phyloP scores from a whole-genome alignment of 2,797 vertebrate genomes.

The Champsocephalus gunnari region DNA sequence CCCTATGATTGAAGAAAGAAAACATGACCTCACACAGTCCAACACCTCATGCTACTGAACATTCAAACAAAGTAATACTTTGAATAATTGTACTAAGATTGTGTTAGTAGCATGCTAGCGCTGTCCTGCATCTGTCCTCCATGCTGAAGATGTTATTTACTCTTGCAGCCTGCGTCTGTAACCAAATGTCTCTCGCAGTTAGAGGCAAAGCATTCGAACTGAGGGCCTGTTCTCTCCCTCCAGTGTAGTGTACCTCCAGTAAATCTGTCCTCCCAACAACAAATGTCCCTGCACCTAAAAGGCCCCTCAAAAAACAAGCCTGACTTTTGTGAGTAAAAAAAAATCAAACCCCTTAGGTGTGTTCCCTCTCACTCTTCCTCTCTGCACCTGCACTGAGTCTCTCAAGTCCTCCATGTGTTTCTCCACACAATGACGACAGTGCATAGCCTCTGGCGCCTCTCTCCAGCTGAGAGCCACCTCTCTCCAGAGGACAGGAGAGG shows the following conservation, averaged over 20 bases:
- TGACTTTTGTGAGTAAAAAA: slow-evolving; percentile 58
- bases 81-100: slow-evolving; percentile 19
- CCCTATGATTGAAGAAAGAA: slow-evolving; percentile 20
- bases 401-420: slow-evolving; percentile 81
- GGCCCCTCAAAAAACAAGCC: slow-evolving; percentile 69
- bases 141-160: slow-evolving; percentile 33
- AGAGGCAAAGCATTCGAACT: slow-evolving; percentile 49
- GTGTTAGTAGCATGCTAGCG: slow-evolving; percentile 8
- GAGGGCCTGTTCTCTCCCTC: slow-evolving; percentile 44
- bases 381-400: slow-evolving; percentile 81
- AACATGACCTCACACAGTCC: slow-evolving; percentile 33
- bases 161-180: slow-evolving; percentile 46
- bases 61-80: slow-evolving; percentile 11
- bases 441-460: slow-evolving; percentile 78
- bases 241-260: slow-evolving; percentile 61
- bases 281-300: slow-evolving; percentile 71
- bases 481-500: slow-evolving; percentile 81
- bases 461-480: slow-evolving; percentile 86
- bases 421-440: slow-evolving; percentile 80
- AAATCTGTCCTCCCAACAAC: slow-evolving; percentile 69
- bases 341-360: slow-evolving; percentile 74
- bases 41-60: not conserved
- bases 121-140: slow-evolving; percentile 36
- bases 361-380: slow-evolving; percentile 75
- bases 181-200: slow-evolving; percentile 59